Percentiles rank a stretch among this genome's conserved stretches.
phyloP scores from a whole-genome alignment of 1,140 invertebrate species.

The Drosophila kohkoa region DNA sequence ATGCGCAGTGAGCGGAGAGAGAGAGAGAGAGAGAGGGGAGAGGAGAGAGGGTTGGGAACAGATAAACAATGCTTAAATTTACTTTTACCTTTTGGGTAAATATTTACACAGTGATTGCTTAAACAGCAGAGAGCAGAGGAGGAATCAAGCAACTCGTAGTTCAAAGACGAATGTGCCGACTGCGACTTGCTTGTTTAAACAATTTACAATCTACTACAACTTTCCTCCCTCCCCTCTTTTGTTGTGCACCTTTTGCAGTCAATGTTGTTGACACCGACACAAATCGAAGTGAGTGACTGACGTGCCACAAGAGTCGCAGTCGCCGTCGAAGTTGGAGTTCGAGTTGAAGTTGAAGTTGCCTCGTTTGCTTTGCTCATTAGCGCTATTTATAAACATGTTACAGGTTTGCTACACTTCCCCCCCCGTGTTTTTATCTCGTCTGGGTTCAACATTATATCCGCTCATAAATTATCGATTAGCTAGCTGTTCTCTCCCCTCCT shows the following conservation, averaged over 20 bases:
- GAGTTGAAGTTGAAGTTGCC: conserved; percentile 14
- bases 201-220: conserved; percentile 57
- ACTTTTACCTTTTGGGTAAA: conserved; percentile 72
- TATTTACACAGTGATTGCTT: conserved; percentile 72
- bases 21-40: not conserved
- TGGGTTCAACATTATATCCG: conserved; percentile 60
- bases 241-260: not conserved
- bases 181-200: conserved; percentile 69
- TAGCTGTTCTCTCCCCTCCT: conserved; percentile 13
- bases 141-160: conserved; percentile 22
- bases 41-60: not conserved
- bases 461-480: conserved; percentile 80
- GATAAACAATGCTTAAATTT: conserved; percentile 74
- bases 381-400: conserved; percentile 79
- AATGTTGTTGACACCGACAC: conserved; percentile 34
- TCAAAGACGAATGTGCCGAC: conserved; percentile 68
- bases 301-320: conserved; percentile 14
- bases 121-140: conserved; percentile 44
- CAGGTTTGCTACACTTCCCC: conserved; percentile 29
- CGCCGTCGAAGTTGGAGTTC: conserved; percentile 8
- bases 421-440: not conserved
- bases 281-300: conserved; percentile 42
- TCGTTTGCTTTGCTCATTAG: conserved; percentile 62
- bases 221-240: no score
- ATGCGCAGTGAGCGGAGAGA: not conserved